Percentiles rank a stretch among this genome's conserved stretches.
phyloP scores from a whole-genome alignment of 2,113 vertebrate species.

The Campylorhamphus procurvoides region DNA sequence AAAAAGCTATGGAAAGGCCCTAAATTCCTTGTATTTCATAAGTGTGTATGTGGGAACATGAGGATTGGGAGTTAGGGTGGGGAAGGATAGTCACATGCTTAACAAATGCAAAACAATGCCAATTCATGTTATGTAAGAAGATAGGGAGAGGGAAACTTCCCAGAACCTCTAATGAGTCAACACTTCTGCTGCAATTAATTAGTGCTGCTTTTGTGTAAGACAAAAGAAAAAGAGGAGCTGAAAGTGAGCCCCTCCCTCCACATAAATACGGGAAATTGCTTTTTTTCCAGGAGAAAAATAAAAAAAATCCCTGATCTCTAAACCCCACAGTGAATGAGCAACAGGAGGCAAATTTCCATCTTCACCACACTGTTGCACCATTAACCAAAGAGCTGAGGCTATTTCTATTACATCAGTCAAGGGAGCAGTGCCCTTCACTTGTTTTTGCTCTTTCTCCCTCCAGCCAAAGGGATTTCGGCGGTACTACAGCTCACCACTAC shows the following conservation, averaged over 20 bases:
- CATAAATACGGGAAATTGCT: neutral
- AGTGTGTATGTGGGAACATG: rapidly evolving
- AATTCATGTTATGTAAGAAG: neutral
- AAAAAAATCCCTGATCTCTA: neutral
- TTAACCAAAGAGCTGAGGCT: neutral
- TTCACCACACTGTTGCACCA: neutral
- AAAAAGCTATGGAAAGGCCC: neutral
- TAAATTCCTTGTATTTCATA: neutral
- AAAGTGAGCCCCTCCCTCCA: neutral
- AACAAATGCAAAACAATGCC: neutral
- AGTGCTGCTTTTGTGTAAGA: neutral
- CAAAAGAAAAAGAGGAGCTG: neutral
- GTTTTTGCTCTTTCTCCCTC: conserved; percentile 42
- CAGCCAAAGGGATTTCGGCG: conserved; percentile 98
- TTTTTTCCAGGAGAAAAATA: neutral
- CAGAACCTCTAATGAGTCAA: neutral
- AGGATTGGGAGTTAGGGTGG: neutral
- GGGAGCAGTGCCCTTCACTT: neutral
- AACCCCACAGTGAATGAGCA: neutral
- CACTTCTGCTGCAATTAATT: neutral
- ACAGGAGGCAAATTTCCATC: neutral
- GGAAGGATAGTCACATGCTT: neutral
- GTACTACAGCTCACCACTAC: conserved; percentile 96
- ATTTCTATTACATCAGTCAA: neutral
- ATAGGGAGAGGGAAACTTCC: neutral